phyloP scores from a whole-genome alignment of 2,888 invertebrate genomes.

The Caenorhabditis wallacei region DNA sequence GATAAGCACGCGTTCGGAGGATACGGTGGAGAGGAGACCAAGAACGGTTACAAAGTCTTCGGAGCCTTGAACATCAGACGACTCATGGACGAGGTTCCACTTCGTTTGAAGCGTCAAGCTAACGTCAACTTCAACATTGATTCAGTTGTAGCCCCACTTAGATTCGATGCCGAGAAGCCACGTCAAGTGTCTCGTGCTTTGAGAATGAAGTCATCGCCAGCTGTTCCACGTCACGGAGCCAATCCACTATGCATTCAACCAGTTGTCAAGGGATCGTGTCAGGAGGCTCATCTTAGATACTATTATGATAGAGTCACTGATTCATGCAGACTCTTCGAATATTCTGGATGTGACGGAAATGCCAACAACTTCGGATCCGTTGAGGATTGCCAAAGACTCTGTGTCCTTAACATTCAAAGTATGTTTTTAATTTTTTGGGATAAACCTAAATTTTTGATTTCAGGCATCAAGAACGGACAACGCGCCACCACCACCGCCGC shows the following conservation, averaged over 20 bases:
- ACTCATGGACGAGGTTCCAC: conserved; percentile 71
- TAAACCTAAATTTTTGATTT: no score
- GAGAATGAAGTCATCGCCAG: conserved; percentile 64
- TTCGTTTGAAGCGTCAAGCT: conserved; percentile 66
- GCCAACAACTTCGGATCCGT: conserved; percentile 82
- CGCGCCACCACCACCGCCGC: conserved; percentile 62
- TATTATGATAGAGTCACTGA: conserved; percentile 81
- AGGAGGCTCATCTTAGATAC: conserved; percentile 79
- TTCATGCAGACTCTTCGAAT: conserved; percentile 82
- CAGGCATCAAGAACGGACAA: conserved; percentile 57
- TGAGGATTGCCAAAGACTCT: conserved; percentile 78
- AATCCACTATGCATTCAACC: conserved; percentile 76
- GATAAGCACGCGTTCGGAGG: conserved; percentile 80
- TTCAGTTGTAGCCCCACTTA: conserved; percentile 75
- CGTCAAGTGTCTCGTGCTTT: conserved; percentile 67
- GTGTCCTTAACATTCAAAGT: conserved; percentile 70
- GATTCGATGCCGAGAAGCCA: conserved; percentile 79
- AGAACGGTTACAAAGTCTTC: conserved; percentile 80
- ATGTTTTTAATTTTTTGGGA: not conserved
- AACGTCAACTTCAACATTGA: conserved; percentile 76
- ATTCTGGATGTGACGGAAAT: conserved; percentile 82
- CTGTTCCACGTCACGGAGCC: conserved; percentile 67
- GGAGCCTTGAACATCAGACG: conserved; percentile 77
- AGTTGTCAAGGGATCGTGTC: conserved; percentile 76
- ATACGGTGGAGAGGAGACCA: conserved; percentile 81